Evolutionary conservation across 2,113 vertebrate species (phyloP), one percentile per base, ranked within the genome.

Genomic region (Anoplopoma fimbria): DNA sequence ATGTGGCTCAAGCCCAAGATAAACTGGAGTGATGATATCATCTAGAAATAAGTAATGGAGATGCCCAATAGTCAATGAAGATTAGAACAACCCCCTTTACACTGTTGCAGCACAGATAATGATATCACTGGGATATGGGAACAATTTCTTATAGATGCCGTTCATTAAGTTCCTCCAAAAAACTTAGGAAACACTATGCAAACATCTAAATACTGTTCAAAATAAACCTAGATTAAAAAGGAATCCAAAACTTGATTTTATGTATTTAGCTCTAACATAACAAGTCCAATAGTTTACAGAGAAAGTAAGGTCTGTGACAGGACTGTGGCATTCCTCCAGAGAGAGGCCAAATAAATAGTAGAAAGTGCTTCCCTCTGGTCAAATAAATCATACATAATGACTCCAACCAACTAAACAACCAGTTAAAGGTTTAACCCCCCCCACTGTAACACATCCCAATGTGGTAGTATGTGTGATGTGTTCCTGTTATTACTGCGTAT

Each of bases 401-500:
- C 42, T 69, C 21, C 31, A 21, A 80, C 3, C 8, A 60, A 49
- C 4, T 70, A 31, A 82, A 79, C 63, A 75, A n/a, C 25, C 33
- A 57, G 31, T 76, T 73, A 83, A 86, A 82, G 77, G 83, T 86
- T 84, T 86, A 77, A 65, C 73, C 8, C n/a, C 25, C 10, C 14
- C 19, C 38, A 57, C 15, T 27, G 45, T 47, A n/a, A 80, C 80
- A 70, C 6, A 53, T 2, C 6, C 27, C 12, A 29, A 21, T 60
- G 65, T n/a, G 27, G 49, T 3, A 23, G 15, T 10, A 23, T 67
- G 49, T 36, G 27, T 17, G 7, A 47, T 51, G 29, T n/a, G n/a
- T n/a, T n/a, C n/a, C n/a, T n/a, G n/a, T 64, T 12, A 42, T 62
- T 23, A 62, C 3, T 21, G 31, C 31, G 17, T 6, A 42, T 36